phyloP scores from a whole-genome alignment of 2,113 vertebrate genomes.

The Caranx melampygus region DNA sequence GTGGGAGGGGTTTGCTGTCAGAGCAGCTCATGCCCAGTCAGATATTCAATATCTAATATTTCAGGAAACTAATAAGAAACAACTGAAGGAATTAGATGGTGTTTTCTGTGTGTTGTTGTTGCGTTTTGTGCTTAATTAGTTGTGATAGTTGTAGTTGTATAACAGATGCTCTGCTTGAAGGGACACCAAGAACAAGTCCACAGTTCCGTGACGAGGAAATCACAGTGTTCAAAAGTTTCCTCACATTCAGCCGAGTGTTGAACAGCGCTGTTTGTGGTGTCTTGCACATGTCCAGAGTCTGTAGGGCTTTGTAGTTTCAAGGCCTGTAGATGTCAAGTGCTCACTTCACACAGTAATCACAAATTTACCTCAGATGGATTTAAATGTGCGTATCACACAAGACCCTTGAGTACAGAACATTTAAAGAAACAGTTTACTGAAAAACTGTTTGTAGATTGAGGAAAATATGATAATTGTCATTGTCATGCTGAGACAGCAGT shows the following conservation, averaged over 20 bases:
- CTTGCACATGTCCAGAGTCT: neutral
- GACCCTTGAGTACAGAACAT: too few species aligned
- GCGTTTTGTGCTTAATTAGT: constrained; percentile 20
- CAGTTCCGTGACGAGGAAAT: constrained; percentile 22
- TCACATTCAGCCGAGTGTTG: neutral
- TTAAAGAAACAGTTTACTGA: too few species aligned
- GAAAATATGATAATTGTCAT: too few species aligned
- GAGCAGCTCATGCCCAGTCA: constrained; percentile 20
- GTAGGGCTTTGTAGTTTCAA: neutral
- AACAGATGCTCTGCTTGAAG: constrained; percentile 26
- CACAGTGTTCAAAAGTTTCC: neutral
- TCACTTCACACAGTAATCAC: neutral
- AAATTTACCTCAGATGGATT: neutral
- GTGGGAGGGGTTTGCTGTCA: neutral
- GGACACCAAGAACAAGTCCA: constrained; percentile 40
- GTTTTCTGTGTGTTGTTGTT: neutral
- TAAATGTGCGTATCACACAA: neutral
- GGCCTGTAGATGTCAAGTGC: neutral
- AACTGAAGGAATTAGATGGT: neutral
- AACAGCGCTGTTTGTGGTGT: neutral
- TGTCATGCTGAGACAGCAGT: too few species aligned
- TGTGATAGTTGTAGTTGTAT: constrained; percentile 32
- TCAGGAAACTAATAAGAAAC: constrained; percentile 11
- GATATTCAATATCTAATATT: constrained; percentile 25
- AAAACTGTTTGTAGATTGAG: too few species aligned